Base-by-base conservation (phyloP, 2,797 vertebrate genomes). In the Pseudochirops corinnae region DNA sequence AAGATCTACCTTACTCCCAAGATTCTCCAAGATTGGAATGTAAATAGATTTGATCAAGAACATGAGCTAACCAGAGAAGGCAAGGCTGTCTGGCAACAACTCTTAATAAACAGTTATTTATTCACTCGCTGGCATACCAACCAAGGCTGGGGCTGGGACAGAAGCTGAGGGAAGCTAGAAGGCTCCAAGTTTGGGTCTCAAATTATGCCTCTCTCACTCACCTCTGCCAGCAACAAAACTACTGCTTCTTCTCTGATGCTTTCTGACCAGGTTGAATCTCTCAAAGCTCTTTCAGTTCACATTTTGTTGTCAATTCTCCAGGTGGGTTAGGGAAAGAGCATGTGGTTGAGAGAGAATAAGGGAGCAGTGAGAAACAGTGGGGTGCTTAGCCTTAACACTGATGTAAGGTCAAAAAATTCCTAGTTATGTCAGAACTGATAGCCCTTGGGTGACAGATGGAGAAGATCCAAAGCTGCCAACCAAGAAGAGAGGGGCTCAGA, bases 401-500 rank as follows among this genome's bases (percentile, higher is more conserved):
- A 4, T 31, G 57, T 3, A 4, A 91, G 87, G 67, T 91, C 5
- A 24, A 55, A 92, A 95, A 57, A 26, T 18, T 91, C 82, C 92
- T 31, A 28, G 26, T 39, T 91, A 12, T 5, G 11, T 4, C 14
- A 87, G 33, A 92, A 10, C 10, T 53, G 53, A 53, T 53, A 53
- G 5, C 5, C 14, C 0, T 0, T 0, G 2, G 13, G 33, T 12
- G 60, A 33, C 12, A 29, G 29, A 12, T 33, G 31, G 11, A 62
- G 29, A 18, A 33, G 50, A 55, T 33, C 26, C 53, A 55, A 28
- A 96, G 14, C 1, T 7, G 0, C 12, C 62, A 56, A 39, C 21
- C 52, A 39, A 11, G 1, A 74, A n/a, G 12, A 93, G 0, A 60
- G 28, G 31, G 39, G 1, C 3, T 0, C 0, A 1, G 91, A 74